Percentiles rank a stretch among this genome's conserved stretches.
Evolutionary conservation across 1,140 invertebrate genomes (phyloP).

Genomic region (Drosophila pectinifera): DNA sequence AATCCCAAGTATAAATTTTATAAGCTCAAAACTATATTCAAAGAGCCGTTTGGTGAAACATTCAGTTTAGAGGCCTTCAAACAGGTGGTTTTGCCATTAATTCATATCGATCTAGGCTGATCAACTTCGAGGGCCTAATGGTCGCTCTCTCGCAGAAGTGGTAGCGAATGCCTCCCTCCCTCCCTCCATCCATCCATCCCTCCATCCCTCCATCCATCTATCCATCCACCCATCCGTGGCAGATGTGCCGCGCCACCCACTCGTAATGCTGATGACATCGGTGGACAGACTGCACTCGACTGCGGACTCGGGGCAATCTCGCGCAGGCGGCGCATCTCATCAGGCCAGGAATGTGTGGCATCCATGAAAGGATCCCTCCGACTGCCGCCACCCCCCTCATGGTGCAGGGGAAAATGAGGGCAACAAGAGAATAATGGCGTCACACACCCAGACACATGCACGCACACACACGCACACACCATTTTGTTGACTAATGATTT

Average conservation of each 20-base stretch:
- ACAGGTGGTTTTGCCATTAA: constrained; percentile 9
- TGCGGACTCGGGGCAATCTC: constrained; percentile 24
- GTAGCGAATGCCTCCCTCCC: background rate
- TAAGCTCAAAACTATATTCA: background rate
- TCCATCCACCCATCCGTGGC: constrained; percentile 1
- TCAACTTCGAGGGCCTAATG: constrained; percentile 25
- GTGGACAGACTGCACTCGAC: constrained; percentile 42
- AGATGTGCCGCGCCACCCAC: background rate
- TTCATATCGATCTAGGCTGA: constrained; percentile 14
- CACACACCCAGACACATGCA: constrained; percentile 19
- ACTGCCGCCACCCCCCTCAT: background rate
- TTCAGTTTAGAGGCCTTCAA: background rate
- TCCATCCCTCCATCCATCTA: too few species aligned
- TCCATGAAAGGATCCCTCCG: constrained; percentile 7
- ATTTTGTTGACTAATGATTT: constrained; percentile 63
- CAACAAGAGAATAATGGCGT: constrained; percentile 53
- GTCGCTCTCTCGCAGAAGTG: constrained; percentile 2
- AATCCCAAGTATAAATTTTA: too few species aligned
- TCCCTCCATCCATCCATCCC: too few species aligned
- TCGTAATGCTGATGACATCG: constrained; percentile 50
- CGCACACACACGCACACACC: constrained; percentile 4
- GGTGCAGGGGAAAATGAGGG: constrained; percentile 18
- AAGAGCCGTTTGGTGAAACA: background rate
- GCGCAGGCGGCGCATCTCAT: constrained; percentile 48
- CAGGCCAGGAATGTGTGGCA: constrained; percentile 37